These are phyloP conservation scores for Drosophila arawakana DNA, from an alignment of 1,140 invertebrate species.

Conservation along the genomic window DNA sequence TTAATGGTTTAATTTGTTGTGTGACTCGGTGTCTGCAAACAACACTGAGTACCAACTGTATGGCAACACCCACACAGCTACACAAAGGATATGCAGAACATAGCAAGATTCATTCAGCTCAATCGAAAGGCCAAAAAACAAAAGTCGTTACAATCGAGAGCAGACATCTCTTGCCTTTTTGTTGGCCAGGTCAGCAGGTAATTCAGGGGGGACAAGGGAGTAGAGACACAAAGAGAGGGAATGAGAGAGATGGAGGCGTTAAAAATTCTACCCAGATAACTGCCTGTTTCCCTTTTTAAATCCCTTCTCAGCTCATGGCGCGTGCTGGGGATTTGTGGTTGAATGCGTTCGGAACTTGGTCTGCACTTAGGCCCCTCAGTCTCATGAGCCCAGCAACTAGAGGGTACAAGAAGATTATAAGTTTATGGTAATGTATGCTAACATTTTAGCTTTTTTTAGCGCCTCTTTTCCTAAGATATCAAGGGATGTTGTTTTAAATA, in stretches of 20 bases:
- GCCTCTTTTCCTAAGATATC: too few species aligned
- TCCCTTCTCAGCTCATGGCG: conserved; percentile 19
- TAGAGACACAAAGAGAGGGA: neutral
- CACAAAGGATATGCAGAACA: neutral
- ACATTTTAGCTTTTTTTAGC: too few species aligned
- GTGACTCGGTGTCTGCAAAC: conserved; percentile 30
- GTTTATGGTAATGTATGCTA: too few species aligned
- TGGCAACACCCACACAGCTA: neutral
- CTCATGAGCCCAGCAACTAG: neutral
- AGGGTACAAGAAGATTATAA: too few species aligned
- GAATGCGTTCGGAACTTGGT: neutral
- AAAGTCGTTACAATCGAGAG: conserved; percentile 3
- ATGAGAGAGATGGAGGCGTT: neutral
- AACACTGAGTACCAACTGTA: conserved; percentile 18
- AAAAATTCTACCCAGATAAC: conserved; percentile 11
- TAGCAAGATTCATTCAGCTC: neutral
- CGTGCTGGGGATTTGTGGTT: conserved; percentile 71
- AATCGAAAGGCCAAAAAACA: conserved; percentile 13
- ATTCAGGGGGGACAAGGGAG: neutral
- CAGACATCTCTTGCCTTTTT: conserved; percentile 13
- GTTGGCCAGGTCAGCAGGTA: conserved; percentile 22
- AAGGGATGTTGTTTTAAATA: too few species aligned
- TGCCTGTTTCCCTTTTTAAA: neutral
- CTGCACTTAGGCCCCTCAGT: neutral
- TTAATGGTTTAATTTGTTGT: conserved; percentile 44